Percentiles rank a stretch among this genome's conserved stretches.
These are phyloP conservation scores for Heliangelus exortis DNA, from an alignment of 2,797 vertebrate species.

Conservation along the genomic window DNA sequence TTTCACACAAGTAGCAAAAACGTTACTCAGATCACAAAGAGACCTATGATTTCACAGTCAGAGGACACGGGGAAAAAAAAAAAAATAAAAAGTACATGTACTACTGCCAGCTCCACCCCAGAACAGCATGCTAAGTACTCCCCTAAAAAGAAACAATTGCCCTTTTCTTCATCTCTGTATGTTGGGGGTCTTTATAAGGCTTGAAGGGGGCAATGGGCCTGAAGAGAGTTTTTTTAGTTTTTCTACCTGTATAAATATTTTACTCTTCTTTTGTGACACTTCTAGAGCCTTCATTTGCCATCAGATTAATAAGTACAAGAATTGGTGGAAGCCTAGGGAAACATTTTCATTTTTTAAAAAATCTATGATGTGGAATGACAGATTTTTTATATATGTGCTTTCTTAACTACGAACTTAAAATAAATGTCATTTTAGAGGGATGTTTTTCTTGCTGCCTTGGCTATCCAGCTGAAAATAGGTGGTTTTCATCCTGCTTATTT, in stretches of 20 bases:
- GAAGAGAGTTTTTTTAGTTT: not conserved
- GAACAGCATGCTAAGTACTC: not conserved
- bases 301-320: not conserved
- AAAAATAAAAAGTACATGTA: not conserved
- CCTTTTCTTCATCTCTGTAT: not conserved
- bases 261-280: not conserved
- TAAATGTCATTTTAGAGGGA: not conserved
- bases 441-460: not conserved
- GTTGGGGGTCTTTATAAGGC: not conserved
- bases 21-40: not conserved
- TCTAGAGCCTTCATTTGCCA: not conserved
- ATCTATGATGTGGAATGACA: not conserved
- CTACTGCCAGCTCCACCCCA: not conserved
- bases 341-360: not conserved
- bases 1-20: not conserved
- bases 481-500: conserved; percentile 26
- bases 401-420: not conserved
- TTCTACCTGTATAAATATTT: not conserved
- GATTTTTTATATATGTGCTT: not conserved
- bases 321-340: not conserved
- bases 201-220: not conserved
- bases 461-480: not conserved
- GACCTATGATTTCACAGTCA: not conserved
- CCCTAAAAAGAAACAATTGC: not conserved
- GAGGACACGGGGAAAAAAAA: not conserved